Evolutionary conservation across 1,140 invertebrate genomes (phyloP).

Genomic region (Trachymyrmex cornetzi): DNA sequence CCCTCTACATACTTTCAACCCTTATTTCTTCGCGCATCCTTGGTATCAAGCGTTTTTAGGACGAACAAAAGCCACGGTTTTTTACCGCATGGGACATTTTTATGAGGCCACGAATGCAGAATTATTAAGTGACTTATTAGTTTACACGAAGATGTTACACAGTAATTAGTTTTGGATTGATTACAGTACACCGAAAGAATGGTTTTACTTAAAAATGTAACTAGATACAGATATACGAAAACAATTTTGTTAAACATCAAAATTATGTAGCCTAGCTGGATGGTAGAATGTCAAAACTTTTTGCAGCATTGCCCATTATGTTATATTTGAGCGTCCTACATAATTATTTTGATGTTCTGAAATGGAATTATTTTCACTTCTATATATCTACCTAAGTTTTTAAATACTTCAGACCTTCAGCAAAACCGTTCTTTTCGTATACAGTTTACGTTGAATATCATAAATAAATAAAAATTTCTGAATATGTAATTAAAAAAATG

Average conservation of each 20-base stretch:
- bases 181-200: neutral
- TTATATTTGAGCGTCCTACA: no score
- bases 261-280: no score
- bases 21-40: conserved; percentile 51
- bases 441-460: neutral
- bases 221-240: no score
- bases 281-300: no score
- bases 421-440: no score
- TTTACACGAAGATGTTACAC: neutral
- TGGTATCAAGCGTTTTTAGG: conserved; percentile 67
- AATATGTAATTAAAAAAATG: neutral
- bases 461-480: neutral
- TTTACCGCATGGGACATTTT: conserved; percentile 18
- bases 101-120: conserved; percentile 1
- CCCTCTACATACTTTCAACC: conserved; percentile 51
- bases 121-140: neutral
- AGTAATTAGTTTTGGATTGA: conserved; percentile 24
- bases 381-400: no score
- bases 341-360: no score
- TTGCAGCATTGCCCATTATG: no score
- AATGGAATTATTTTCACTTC: no score
- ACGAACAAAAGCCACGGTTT: conserved; percentile 49
- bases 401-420: no score
- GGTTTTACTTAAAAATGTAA: no score
- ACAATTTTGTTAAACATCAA: no score